Base-by-base conservation (phyloP, 1,140 invertebrate species). In the Heliothis subflexa region DNA sequence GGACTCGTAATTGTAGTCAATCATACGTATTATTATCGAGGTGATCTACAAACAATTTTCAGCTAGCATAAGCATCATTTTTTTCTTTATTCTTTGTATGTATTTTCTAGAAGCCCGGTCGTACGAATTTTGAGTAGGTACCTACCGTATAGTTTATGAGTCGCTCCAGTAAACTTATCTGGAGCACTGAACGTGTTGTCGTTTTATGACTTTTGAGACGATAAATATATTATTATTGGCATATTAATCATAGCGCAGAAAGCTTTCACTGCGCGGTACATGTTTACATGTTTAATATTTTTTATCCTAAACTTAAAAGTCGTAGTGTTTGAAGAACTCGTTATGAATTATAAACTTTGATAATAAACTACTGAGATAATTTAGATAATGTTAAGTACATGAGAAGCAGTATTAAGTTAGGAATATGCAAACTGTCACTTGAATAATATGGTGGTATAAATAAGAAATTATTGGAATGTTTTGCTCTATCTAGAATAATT, bases 131-230 rank as follows among this genome's bases (percentile, higher is more conserved):
- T 45, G 61, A 64, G 61, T 64, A 64, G 61, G 40, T 64, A 18
- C 33, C 33, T 64, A 18, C 33, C 33, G 16, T 13, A 25, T 25
- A 47, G 61, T 64, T 64, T 64, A 64, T 64, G 61, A 40, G 40
- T 64, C 61, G 61, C 61, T 47, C 16, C 61, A 64, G 61, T 47
- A 45, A 47, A 14, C 16, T 40, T 64, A 64, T 64, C 40, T 64
- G 40, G 61, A 64, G 61, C 61, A 9, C 14, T 16, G 54, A 55
- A 33, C 28, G 40, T 64, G 61, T 47, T 40, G 61, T 47, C 16
- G 47, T 64, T 62, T 62, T 62, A 62, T 62, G 28, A 40, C 28
- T 62, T 45, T 57, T 57, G n/a, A 57, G 18, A 25, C 11, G 21
- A 21, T 57, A 25, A 57, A 57, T 18, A 25, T 55, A 55, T 18